Evolutionary conservation across 2,113 vertebrate genomes (phyloP).

Genomic region (Cromileptes altivelis): DNA sequence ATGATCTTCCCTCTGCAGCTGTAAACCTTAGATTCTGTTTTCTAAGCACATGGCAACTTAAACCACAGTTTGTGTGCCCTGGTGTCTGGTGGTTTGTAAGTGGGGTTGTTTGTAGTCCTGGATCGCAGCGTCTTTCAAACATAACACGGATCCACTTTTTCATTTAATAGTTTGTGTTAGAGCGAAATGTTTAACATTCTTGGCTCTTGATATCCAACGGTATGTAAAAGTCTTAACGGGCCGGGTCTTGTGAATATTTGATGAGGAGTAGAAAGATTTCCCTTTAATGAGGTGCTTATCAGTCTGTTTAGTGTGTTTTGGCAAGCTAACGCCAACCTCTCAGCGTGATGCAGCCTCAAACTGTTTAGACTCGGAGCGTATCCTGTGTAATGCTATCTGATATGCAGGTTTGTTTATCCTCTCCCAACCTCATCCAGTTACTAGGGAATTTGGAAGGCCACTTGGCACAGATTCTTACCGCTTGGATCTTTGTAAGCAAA

Average conservation of each 20-base stretch:
- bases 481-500: conserved; percentile 39
- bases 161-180: conserved; percentile 17
- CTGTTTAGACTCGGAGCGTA: conserved; percentile 47
- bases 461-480: conserved; percentile 45
- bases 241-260: conserved; percentile 58
- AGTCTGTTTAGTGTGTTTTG: conserved; percentile 65
- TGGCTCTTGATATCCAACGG: conserved; percentile 49
- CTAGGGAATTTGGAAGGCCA: conserved; percentile 39
- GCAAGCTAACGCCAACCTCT: conserved; percentile 40
- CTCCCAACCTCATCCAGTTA: conserved; percentile 47
- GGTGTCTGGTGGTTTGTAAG: background rate
- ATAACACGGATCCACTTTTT: background rate
- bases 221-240: conserved; percentile 29
- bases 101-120: conserved; percentile 12
- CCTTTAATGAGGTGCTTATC: conserved; percentile 63
- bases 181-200: conserved; percentile 36
- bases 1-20: background rate
- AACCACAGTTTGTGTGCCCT: background rate
- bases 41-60: background rate
- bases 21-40: background rate
- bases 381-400: conserved; percentile 58
- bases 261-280: conserved; percentile 53
- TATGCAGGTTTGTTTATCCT: conserved; percentile 62
- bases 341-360: conserved; percentile 44
- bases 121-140: conserved; percentile 1